Evolutionary conservation across 1,140 invertebrate species (phyloP), one percentile per base, ranked within the genome.

Genomic region (Solen grandis): DNA sequence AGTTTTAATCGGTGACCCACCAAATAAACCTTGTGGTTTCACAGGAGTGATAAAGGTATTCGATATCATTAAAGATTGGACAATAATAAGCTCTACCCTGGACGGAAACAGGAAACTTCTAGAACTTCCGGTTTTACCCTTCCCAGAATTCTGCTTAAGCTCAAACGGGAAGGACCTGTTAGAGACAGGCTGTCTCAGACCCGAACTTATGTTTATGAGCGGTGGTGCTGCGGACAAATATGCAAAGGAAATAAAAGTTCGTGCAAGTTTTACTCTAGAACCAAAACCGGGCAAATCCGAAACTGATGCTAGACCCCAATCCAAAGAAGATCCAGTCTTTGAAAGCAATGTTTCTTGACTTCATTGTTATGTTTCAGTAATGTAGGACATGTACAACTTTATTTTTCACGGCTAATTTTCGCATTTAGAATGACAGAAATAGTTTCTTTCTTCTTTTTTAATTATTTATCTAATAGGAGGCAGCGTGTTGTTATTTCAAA

Each of bases 11-110:
- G 89, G 89, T 0, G 82, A 83, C 36, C 84, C 84, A 13, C 88
- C 88, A 1, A 31, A 66, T 22, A 86, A 87, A 52, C 85, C 86
- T 13, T 90, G 87, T 74, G 81, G 85, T 10, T 90, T 90, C 75
- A 88, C 87, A 8, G 84, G 83, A 25, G 72, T 86, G 13, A 54
- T 90, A 16, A 86, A 87, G 59, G 83, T 88, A 3, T 78, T 83
- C 75, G 85, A 88, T 52, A 82, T 90, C 16, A 83, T 84, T 5
- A 82, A 86, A 75, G 88, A 90, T 25, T 83, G 88, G 59, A 90
- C 87, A 27, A 77, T 89, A 25, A 75, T 90, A 46, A 86, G 82
- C 10, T 86, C 81, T 68, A 86, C 88, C 0, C 76, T 87, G 8
- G 68, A 81, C 27, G 75, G 82, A 16, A 75, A 69, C 14, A 84